Conservation (phyloP, 2,888 invertebrate genomes). For the Isotomurus palustris region DNA sequence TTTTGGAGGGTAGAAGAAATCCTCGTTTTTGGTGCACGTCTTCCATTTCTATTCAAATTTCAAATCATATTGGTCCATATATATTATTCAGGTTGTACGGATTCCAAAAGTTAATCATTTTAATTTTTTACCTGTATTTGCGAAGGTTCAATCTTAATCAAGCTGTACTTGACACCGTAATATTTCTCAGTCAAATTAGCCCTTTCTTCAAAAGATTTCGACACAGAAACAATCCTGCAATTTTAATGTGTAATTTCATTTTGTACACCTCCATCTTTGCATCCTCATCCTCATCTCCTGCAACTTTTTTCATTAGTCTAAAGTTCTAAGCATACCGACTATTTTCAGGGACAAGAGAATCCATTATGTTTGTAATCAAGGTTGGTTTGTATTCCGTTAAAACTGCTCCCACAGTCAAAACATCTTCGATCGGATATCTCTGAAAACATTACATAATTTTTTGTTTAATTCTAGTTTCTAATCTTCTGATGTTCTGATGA, state of each 20-base stretch:
- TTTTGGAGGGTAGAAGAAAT: slow-evolving; percentile 68
- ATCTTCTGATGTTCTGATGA: too few relatives aligned
- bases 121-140: slow-evolving; percentile 57
- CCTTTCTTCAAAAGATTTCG: slow-evolving; percentile 68
- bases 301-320: too few relatives aligned
- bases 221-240: slow-evolving; percentile 64
- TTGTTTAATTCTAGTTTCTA: too few relatives aligned
- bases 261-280: too few relatives aligned
- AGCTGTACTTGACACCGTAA: slow-evolving; percentile 84
- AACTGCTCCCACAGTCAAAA: slow-evolving; percentile 71
- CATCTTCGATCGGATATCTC: slow-evolving; percentile 71
- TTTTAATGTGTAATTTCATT: slow-evolving; percentile 9
- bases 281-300: too few relatives aligned
- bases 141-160: slow-evolving; percentile 62
- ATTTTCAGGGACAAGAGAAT: slow-evolving; percentile 71
- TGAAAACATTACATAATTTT: slow-evolving; percentile 54
- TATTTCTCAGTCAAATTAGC: slow-evolving; percentile 71
- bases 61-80: neutral
- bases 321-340: slow-evolving; percentile 61
- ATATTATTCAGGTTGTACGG: neutral
- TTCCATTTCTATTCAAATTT: slow-evolving; percentile 58
- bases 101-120: neutral
- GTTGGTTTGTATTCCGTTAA: slow-evolving; percentile 81
- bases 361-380: slow-evolving; percentile 66
- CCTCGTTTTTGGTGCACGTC: slow-evolving; percentile 49